Conservation (phyloP, 2,797 vertebrate species). For the Schizothorax lantsangensis region DNA sequence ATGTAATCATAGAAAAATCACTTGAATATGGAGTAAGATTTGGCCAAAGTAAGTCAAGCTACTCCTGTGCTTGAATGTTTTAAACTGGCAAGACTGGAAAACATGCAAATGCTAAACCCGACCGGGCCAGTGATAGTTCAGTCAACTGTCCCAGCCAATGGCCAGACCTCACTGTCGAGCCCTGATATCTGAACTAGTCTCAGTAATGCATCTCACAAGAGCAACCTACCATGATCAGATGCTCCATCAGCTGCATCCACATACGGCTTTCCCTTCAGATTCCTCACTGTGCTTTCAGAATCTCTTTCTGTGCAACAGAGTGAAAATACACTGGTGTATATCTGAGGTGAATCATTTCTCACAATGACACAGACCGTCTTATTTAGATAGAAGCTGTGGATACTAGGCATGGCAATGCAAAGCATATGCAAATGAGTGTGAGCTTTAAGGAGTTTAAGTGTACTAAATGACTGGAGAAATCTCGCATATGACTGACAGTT, state of each 20-base stretch:
- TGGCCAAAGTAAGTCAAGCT: background rate
- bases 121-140: too few species aligned
- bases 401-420: background rate
- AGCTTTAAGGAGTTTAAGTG: background rate
- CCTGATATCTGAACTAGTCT: background rate
- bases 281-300: slow-evolving; percentile 90
- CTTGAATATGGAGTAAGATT: background rate
- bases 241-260: slow-evolving; percentile 67
- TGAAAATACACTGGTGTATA: background rate
- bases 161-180: background rate
- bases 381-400: background rate
- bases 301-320: slow-evolving; percentile 86
- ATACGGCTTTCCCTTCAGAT: slow-evolving; percentile 91
- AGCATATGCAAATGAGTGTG: background rate
- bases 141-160: background rate
- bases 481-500: background rate
- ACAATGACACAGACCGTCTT: background rate
- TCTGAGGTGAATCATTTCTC: background rate
- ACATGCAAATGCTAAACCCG: background rate
- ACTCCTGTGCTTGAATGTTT: background rate
- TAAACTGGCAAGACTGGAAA: background rate
- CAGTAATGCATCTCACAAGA: background rate
- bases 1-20: background rate
- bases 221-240: slow-evolving; percentile 62
- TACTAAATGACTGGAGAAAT: background rate